Conservation (phyloP, 1,140 invertebrate genomes). For the Chlorops oryzae region DNA sequence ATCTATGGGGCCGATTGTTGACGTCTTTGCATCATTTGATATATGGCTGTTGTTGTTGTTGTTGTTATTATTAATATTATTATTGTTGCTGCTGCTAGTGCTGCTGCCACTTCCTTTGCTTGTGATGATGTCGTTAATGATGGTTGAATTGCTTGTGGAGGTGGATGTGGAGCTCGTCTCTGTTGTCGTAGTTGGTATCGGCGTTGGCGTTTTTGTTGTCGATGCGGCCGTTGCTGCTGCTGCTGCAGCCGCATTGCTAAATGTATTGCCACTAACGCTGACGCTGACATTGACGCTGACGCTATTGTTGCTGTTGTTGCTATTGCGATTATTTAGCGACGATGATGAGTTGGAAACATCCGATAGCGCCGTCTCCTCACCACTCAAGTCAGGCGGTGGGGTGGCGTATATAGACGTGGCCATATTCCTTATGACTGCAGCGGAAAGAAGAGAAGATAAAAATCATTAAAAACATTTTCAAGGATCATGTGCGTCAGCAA, state of each 20-base stretch:
- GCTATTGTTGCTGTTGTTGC: constrained; percentile 22
- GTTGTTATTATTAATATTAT: not conserved
- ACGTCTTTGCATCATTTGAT: no score
- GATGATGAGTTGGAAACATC: constrained; percentile 48
- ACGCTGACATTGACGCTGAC: constrained; percentile 15
- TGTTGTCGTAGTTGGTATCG: constrained; percentile 10
- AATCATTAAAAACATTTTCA: constrained; percentile 1
- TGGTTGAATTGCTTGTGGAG: not conserved
- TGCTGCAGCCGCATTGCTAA: constrained; percentile 7
- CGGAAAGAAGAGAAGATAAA: not conserved
- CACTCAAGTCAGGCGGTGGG: constrained; percentile 48
- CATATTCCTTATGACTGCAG: constrained; percentile 46
- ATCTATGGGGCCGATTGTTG: no score
- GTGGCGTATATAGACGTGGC: constrained; percentile 48
- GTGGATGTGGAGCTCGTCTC: not conserved
- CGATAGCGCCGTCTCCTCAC: constrained; percentile 46
- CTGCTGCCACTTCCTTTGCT: constrained; percentile 15
- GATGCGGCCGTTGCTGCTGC: constrained; percentile 17
- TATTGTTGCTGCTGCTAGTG: constrained; percentile 17
- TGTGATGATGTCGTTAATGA: constrained; percentile 16
- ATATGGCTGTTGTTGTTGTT: not conserved
- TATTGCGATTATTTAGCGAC: constrained; percentile 34
- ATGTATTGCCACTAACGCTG: no score
- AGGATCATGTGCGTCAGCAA: not conserved
- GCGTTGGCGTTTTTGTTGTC: constrained; percentile 15